Evolutionary conservation across 2,888 invertebrate species (phyloP), one percentile per base, ranked within the genome.

Genomic region (Andrena fulva): DNA sequence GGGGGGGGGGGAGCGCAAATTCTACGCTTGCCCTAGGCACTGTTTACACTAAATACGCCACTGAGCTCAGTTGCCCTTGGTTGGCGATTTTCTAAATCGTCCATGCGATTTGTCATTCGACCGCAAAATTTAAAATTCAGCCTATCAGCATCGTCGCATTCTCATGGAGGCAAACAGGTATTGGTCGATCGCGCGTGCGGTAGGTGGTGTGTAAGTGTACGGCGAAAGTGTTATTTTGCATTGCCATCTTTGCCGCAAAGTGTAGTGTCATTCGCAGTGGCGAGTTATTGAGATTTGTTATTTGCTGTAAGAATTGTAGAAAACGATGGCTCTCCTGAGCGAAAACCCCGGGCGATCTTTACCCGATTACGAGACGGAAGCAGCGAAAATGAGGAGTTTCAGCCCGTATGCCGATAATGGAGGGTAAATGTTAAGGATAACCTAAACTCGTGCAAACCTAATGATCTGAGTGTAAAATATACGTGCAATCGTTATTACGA

Each of bases 361-460:
- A 12, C 95, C 95, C 29, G 93, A 94, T 89, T 94, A 94, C 71
- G 90, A 90, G 42, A 88, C 89, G 24, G 89, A 91, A 60, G 95
- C 95, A 42, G 95, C 94, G 8, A 95, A 94, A 87, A 94, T 95
- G 91, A 94, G 93, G 52, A 94, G 94, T 62, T 96, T 96, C 85
- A 95, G 95, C 83, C 97, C 97, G 0, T 97, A 97, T 90, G 96
- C 96, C 67, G 96, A 97, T 85, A 97, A 97, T 91, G 97, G 97
- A 95, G 97, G 97, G 97, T 97, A 95, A 95, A 93, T 82, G 56
- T 33, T 66, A 67, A 10, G 72, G 74, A 74, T 90, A 87, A 89
- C 87, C 88, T 89, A 82, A 80, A 68, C 56, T 27, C 35, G 35
- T 24, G 42, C 35, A 66, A 77, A 27, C 29, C 20, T 29, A 63